Percentiles rank a stretch among this genome's conserved stretches.
Conservation (phyloP, 2,888 invertebrate species). For the Orthosia gracilis region DNA sequence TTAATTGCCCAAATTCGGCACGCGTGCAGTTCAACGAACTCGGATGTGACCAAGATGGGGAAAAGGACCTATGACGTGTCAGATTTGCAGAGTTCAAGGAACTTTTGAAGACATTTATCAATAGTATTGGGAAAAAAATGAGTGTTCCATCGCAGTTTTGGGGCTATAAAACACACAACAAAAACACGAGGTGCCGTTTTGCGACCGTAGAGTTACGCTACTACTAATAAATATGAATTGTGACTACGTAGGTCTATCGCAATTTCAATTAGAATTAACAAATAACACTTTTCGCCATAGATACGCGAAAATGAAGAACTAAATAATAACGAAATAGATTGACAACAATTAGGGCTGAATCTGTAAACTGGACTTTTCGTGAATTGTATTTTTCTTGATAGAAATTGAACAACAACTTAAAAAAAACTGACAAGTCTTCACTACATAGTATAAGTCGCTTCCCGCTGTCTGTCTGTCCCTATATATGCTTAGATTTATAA, state of each 20-base stretch:
- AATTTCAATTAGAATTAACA: neutral
- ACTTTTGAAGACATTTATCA: slow-evolving; percentile 22
- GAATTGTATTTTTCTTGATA: neutral
- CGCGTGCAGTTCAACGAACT: slow-evolving; percentile 84
- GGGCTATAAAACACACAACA: neutral
- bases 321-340: no score
- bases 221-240: neutral
- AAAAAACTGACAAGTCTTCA: neutral
- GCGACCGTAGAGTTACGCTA: neutral
- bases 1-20: slow-evolving; percentile 87
- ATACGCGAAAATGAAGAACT: no score
- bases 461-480: no score
- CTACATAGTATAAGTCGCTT: no score
- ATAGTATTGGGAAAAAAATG: slow-evolving; percentile 1
- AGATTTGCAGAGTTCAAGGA: slow-evolving; percentile 72
- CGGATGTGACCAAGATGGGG: slow-evolving; percentile 68
- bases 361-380: neutral
- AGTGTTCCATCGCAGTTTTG: neutral
- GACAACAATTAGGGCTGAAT: neutral
- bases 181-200: neutral
- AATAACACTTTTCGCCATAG: no score
- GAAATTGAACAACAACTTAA: neutral
- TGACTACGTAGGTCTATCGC: neutral
- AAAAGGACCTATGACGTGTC: slow-evolving; percentile 69
- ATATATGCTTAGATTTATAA: no score